Evolutionary conservation across 2,113 vertebrate species (phyloP), one percentile per base, ranked within the genome.

Genomic region (Stomatorhinus ivindoensis): DNA sequence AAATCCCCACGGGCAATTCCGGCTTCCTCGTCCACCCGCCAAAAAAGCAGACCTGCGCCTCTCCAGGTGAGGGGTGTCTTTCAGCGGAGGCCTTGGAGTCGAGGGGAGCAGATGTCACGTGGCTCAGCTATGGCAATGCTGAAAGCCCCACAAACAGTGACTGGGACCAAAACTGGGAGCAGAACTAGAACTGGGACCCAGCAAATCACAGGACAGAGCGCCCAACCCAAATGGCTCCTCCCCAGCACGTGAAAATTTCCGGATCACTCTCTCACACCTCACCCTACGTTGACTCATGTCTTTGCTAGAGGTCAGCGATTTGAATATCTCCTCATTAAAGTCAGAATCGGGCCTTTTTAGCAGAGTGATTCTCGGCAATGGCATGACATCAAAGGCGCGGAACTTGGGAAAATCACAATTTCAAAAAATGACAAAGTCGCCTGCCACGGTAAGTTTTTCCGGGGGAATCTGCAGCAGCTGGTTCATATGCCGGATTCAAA

Each of bases 401-500:
- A 87, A 93, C 94, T 94, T 94, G 55, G 94, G 94, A 95, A 95
- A 93, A 91, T 92, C 3, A 87, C 91, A 89, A 92, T 86, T 93
- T 91, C 90, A 93, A 92, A 92, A 55, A 89, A 93, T 92, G 95
- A 94, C 93, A 95, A 94, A 91, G 92, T 92, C 93, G 94, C 93
- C 93, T 93, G 92, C 2, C 93, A 93, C 92, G 89, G 91, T 91
- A 91, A 92, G 92, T 93, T 93, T 91, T 88, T 69, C 61, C 88
- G 90, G 92, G 93, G 93, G 94, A 95, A 95, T 94, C 93, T 93
- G 92, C 93, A 94, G 94, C 94, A 94, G 93, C 93, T 91, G 88
- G 88, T 89, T 93, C 94, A 95, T 95, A 96, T 95, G 95, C 93
- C 92, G 94, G 92, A 94, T 96, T 95, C 94, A 94, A 96, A 93